Conservation (phyloP, 2,888 invertebrate genomes). For the Synanthedon myopaeformis region DNA sequence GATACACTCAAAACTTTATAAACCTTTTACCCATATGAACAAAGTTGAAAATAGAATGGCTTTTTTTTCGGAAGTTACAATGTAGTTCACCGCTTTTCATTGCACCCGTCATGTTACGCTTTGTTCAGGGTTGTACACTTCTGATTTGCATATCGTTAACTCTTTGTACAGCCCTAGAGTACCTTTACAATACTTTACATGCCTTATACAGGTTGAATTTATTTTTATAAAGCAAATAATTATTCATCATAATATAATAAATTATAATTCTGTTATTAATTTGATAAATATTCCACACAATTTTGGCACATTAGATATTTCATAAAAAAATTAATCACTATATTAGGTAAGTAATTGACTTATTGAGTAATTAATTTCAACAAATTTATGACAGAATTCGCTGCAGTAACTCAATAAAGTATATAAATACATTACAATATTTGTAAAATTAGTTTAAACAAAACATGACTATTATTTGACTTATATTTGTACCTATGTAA, state of each 20-base stretch:
- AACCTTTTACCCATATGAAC: not conserved
- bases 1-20: not conserved
- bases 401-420: too few relatives aligned
- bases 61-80: not conserved
- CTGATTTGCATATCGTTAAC: conserved; percentile 17
- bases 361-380: too few relatives aligned
- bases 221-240: not conserved
- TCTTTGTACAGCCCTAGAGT: conserved; percentile 10
- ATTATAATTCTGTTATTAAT: too few relatives aligned
- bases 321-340: too few relatives aligned
- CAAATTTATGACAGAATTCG: too few relatives aligned
- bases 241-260: not conserved
- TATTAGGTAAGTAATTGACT: too few relatives aligned
- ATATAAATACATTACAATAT: too few relatives aligned
- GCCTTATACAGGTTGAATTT: conserved; percentile 7
- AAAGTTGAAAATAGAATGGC: not conserved
- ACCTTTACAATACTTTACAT: conserved; percentile 1
- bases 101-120: conserved; percentile 10
- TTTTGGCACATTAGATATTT: too few relatives aligned
- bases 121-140: conserved; percentile 10
- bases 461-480: too few relatives aligned
- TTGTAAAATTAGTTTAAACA: too few relatives aligned
- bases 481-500: too few relatives aligned
- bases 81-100: not conserved
- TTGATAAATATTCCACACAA: too few relatives aligned